A percentile compares a stretch with the other conserved stretches of the same genome.
phyloP scores from a whole-genome alignment of 2,113 vertebrate species.

The Zosterops pallidus region DNA sequence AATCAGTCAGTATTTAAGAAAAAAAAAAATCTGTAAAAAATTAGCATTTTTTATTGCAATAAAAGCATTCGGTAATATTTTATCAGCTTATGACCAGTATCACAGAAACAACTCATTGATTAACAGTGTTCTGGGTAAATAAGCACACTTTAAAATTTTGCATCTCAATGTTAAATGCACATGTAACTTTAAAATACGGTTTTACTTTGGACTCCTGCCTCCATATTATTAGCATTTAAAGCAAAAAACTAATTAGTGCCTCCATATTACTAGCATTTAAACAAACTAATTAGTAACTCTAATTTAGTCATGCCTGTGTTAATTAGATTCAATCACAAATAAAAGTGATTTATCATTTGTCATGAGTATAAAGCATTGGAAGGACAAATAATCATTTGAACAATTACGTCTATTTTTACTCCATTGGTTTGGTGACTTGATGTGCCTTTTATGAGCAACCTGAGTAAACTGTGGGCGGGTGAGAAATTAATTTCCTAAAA shows the following conservation, averaged over 20 bases:
- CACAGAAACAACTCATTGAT: neutral
- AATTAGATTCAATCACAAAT: slow-evolving; percentile 65
- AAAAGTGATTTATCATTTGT: neutral
- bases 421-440: neutral
- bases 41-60: neutral
- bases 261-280: slow-evolving; percentile 50
- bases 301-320: slow-evolving; percentile 69
- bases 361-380: neutral
- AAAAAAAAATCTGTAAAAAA: neutral
- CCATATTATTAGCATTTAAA: slow-evolving; percentile 49
- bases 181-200: neutral
- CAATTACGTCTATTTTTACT: neutral
- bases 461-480: neutral
- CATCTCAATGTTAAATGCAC: neutral
- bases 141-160: neutral
- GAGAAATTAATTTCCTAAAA: neutral
- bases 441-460: neutral
- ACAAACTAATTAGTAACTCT: slow-evolving; percentile 32
- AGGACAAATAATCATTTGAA: neutral
- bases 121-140: neutral
- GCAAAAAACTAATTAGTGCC: slow-evolving; percentile 20
- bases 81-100: neutral
- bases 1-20: neutral
- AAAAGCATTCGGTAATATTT: neutral
- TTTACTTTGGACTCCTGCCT: neutral